Percentiles rank a stretch among this genome's conserved stretches.
phyloP scores from a whole-genome alignment of 2,888 invertebrate genomes.

The Chloroclystis v-ata region DNA sequence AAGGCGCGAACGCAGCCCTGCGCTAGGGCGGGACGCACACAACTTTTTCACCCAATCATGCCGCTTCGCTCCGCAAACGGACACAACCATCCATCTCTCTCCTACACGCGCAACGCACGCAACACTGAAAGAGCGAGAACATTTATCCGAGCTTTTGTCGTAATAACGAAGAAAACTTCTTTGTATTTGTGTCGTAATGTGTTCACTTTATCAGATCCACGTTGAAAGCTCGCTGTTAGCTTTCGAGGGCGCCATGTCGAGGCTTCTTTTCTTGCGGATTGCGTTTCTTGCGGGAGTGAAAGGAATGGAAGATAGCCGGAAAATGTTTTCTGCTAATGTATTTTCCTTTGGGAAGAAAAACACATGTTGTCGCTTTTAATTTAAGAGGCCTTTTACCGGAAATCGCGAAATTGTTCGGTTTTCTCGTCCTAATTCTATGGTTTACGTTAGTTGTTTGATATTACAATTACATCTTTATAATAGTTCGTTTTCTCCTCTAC shows the following conservation, averaged over 20 bases:
- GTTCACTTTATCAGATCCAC: conserved; percentile 76
- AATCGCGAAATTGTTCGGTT: no score
- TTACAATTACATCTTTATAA: no score
- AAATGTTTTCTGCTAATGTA: conserved; percentile 74
- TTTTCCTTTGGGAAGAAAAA: conserved; percentile 78
- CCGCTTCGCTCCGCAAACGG: conserved; percentile 33
- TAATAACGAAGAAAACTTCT: conserved; percentile 66
- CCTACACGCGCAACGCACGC: conserved; percentile 23
- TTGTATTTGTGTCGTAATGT: conserved; percentile 72
- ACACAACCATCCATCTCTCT: conserved; percentile 42
- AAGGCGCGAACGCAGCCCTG: conserved; percentile 70
- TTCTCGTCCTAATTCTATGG: no score
- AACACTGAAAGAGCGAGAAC: conserved; percentile 37
- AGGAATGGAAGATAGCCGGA: conserved; percentile 49
- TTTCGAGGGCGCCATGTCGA: conserved; percentile 61
- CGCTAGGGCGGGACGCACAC: conserved; percentile 60
- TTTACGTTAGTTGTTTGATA: no score
- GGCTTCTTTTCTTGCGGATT: conserved; percentile 40
- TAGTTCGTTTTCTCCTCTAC: no score
- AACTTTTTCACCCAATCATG: conserved; percentile 70
- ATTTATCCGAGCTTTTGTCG: conserved; percentile 40
- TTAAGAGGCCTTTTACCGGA: no score
- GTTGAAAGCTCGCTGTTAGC: conserved; percentile 75
- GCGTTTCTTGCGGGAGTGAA: conserved; percentile 33
- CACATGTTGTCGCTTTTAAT: conserved; percentile 78